A percentile compares a stretch with the other conserved stretches of the same genome.
Evolutionary conservation across 2,888 invertebrate species (phyloP).

Genomic region (Caenorhabditis sinica): DNA sequence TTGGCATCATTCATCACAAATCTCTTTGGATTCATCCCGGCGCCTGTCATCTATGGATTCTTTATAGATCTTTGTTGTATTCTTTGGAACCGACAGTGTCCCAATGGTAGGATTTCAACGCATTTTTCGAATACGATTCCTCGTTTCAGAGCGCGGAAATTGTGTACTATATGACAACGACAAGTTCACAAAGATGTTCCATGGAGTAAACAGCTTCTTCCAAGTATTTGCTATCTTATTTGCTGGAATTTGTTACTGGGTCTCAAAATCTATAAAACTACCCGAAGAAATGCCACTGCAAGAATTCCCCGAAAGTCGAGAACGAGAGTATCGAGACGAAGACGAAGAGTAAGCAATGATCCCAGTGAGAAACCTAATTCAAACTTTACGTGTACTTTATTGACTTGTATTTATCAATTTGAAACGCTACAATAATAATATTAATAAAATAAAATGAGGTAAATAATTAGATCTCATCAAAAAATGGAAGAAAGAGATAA

Average conservation of each 20-base stretch:
- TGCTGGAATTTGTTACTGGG: conserved; percentile 70
- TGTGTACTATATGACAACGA: conserved; percentile 79
- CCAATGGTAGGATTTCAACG: conserved; percentile 60
- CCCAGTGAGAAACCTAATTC: background rate
- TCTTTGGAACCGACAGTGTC: conserved; percentile 75
- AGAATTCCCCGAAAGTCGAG: conserved; percentile 53
- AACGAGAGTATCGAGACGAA: conserved; percentile 50
- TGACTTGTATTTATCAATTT: background rate
- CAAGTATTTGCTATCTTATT: conserved; percentile 71
- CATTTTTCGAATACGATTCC: background rate
- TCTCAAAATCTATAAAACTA: conserved; percentile 69
- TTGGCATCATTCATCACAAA: conserved; percentile 78
- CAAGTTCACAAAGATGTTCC: conserved; percentile 75
- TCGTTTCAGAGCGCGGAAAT: conserved; percentile 73
- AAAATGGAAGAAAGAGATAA: background rate
- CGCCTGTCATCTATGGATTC: conserved; percentile 78
- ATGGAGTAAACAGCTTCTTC: conserved; percentile 73
- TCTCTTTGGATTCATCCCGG: conserved; percentile 79
- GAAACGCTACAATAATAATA: conserved; percentile 12
- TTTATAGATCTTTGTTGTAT: conserved; percentile 76
- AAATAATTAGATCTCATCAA: conserved; percentile 4
- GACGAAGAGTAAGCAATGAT: conserved; percentile 20
- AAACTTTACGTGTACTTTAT: conserved; percentile 51
- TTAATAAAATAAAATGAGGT: conserved; percentile 11
- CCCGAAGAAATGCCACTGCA: conserved; percentile 74